Base-by-base conservation (phyloP, 1,140 invertebrate genomes). In the Ylistrum balloti region DNA sequence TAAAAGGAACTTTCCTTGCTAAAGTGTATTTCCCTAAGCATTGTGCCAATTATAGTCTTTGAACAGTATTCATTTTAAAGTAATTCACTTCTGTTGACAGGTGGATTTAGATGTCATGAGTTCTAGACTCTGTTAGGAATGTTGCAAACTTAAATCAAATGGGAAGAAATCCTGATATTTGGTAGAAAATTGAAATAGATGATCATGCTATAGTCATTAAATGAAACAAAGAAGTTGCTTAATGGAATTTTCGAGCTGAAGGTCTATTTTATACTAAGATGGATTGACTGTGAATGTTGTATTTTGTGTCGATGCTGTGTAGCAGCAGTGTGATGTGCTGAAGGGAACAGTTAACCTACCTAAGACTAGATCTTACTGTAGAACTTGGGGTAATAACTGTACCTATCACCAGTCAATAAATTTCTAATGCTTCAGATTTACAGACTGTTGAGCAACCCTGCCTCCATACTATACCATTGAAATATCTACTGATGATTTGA, bases 161-260 rank as follows among this genome's bases (percentile, higher is more conserved):
- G 56, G 5, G n/a, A n/a, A 74, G 56, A 74, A 28, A 74, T 74
- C 56, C 56, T 74, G 22, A 74, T 74, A 22, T 74, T 74, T 74
- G 56, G 56, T 28, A 74, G 56, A 74, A 74, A 74, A 74, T 74
- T 74, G 56, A 74, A 74, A 74, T 74, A 74, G 56, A 74, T 74
- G 22, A 74, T 74, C 56, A 74, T 28, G 56, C 56, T 28, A n/a
- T 1, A 28, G 5, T 74, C 56, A n/a, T 74, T 74, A 74, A 74
- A 74, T 74, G 28, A 74, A 74, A 74, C 56, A 74, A 74, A 74
- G 56, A 74, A n/a, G 56, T 74, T 74, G 56, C 56, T 74, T 74
- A 74, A 74, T 74, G 56, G 56, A 74, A 74, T 74, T 74, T 74
- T 74, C 22, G 56, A 74, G 56, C 56, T 74, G 56, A 74, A 74